These are phyloP conservation scores for Drosophila lacteicornis DNA, from an alignment of 1,140 invertebrate species.

Conservation along the genomic window DNA sequence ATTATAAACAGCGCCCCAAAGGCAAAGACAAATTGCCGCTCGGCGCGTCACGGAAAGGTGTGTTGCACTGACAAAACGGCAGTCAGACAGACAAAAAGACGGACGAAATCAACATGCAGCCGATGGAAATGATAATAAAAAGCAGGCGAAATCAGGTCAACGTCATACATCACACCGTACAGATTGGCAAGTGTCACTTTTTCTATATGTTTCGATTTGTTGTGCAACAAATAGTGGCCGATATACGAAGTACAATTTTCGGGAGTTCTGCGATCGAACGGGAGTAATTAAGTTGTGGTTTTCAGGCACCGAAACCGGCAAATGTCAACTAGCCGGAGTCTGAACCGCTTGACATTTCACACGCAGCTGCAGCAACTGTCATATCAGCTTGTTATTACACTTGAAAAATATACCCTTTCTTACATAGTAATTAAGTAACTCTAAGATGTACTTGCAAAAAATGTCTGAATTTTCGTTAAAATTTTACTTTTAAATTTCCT, in stretches of 20 bases:
- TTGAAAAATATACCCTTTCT: neutral
- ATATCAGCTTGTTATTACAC: constrained; percentile 26
- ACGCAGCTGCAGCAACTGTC: constrained; percentile 57
- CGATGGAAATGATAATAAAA: constrained; percentile 70
- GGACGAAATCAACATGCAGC: constrained; percentile 49
- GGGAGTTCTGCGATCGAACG: constrained; percentile 5
- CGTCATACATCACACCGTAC: constrained; percentile 67
- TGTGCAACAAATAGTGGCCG: constrained; percentile 57
- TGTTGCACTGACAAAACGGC: constrained; percentile 42
- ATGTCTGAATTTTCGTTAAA: no score
- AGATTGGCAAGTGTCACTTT: constrained; percentile 76
- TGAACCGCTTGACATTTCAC: constrained; percentile 71
- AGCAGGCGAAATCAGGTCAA: constrained; percentile 62
- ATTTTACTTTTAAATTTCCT: no score
- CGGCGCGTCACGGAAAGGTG: constrained; percentile 68
- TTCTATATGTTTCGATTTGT: constrained; percentile 68
- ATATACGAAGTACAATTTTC: constrained; percentile 12
- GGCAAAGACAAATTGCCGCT: constrained; percentile 77
- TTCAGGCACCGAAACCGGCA: constrained; percentile 40
- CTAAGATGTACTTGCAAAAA: no score
- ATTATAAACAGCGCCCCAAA: constrained; percentile 70
- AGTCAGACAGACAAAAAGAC: constrained; percentile 25
- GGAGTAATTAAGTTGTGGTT: constrained; percentile 73
- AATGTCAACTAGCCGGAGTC: constrained; percentile 60
- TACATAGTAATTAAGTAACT: no score